Percentiles rank a stretch among this genome's conserved stretches.
Evolutionary conservation across 1,140 invertebrate species (phyloP).

Genomic region (Drosophila ercepeae): DNA sequence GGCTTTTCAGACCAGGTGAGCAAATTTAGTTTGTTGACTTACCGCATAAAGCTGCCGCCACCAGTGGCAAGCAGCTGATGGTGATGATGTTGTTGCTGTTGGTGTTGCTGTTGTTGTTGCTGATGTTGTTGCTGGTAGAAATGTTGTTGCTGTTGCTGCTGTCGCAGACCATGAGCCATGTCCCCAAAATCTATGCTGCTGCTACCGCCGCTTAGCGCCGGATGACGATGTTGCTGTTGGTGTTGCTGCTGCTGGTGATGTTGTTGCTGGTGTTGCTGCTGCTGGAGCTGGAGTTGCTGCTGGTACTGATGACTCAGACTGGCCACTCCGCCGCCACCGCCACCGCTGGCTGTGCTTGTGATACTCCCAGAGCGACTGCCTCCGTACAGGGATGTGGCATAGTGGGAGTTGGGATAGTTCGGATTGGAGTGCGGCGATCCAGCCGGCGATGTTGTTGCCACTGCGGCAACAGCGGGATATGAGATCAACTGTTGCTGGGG

Average conservation of each 20-base stretch:
- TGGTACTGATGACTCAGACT: conserved; percentile 51
- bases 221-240: conserved; percentile 56
- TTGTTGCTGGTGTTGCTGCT: conserved; percentile 40
- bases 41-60: conserved; percentile 69
- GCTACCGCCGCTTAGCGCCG: conserved; percentile 59
- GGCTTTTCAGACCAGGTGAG: conserved; percentile 49
- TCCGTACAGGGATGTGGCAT: conserved; percentile 55
- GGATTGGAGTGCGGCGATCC: conserved; percentile 57
- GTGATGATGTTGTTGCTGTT: conserved; percentile 51
- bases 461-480: conserved; percentile 76
- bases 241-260: conserved; percentile 36
- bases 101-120: conserved; percentile 68
- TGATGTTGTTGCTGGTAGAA: conserved; percentile 64
- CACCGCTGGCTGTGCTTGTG: conserved; percentile 66
- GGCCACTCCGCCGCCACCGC: conserved; percentile 48
- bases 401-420: conserved; percentile 43
- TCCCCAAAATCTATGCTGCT: conserved; percentile 79
- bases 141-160: conserved; percentile 64
- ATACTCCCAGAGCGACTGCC: conserved; percentile 80
- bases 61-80: conserved; percentile 59
- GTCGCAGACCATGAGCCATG: conserved; percentile 79
- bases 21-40: conserved; percentile 65
- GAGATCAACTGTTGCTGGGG: conserved; percentile 83
- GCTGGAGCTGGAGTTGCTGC: conserved; percentile 33
- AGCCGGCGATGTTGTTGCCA: conserved; percentile 28